These are phyloP conservation scores for Gymnodraco acuticeps DNA, from an alignment of 2,797 vertebrate genomes.

Conservation along the genomic window DNA sequence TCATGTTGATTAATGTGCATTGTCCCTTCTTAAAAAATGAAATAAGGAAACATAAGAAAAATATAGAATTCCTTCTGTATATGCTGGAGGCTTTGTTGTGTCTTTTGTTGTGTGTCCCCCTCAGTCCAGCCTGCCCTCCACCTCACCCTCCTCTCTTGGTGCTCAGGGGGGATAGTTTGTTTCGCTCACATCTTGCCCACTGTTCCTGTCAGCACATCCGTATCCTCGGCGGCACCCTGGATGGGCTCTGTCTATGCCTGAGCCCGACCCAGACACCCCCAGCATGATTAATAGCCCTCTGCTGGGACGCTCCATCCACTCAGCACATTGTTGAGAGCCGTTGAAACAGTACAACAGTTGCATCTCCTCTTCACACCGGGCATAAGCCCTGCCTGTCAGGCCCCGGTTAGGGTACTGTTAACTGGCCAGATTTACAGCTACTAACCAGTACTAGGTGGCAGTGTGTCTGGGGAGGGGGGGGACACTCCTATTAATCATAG, in stretches of 20 bases:
- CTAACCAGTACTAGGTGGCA: slow-evolving; percentile 82
- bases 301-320: slow-evolving; percentile 86
- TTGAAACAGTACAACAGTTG: slow-evolving; percentile 90
- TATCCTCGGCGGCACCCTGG: slow-evolving; percentile 67
- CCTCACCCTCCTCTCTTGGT: slow-evolving; percentile 15
- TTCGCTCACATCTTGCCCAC: slow-evolving; percentile 79
- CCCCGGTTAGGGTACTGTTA: slow-evolving; percentile 86
- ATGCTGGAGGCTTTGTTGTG: slow-evolving; percentile 5
- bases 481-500: slow-evolving; percentile 65
- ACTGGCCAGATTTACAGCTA: slow-evolving; percentile 90
- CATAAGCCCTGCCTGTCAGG: slow-evolving; percentile 88
- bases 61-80: background rate
- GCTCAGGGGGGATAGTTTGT: slow-evolving; percentile 63
- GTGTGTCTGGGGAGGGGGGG: slow-evolving; percentile 61
- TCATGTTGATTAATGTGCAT: no score
- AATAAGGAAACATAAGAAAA: background rate
- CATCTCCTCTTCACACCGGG: slow-evolving; percentile 85
- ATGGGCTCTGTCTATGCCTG: slow-evolving; percentile 41
- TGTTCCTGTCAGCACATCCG: slow-evolving; percentile 85
- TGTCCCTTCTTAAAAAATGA: no score
- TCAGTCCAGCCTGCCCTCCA: background rate
- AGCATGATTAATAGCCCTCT: slow-evolving; percentile 87
- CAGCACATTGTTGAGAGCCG: slow-evolving; percentile 87
- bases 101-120: slow-evolving; percentile 7
- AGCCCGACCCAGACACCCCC: slow-evolving; percentile 51